phyloP scores from a whole-genome alignment of 2,113 vertebrate genomes.

The Cairina moschata region DNA sequence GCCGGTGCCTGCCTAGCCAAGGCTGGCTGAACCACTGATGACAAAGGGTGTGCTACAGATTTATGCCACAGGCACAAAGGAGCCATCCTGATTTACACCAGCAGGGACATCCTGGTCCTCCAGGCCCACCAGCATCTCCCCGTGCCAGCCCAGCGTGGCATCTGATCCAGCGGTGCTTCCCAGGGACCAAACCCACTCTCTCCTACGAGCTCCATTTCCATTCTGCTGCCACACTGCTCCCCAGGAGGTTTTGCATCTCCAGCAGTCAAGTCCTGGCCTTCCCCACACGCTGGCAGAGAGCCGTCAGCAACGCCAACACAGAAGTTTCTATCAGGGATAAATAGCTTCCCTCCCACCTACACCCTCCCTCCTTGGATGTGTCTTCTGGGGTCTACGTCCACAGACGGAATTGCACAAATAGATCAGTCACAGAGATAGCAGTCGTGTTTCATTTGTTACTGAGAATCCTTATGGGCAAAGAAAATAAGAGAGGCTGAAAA shows the following conservation, averaged over 20 bases:
- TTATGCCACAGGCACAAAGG: neutral
- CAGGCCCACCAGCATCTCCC: slow-evolving; percentile 67
- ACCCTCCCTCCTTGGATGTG: neutral
- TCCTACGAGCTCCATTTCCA: slow-evolving; percentile 68
- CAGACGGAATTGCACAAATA: slow-evolving; percentile 86
- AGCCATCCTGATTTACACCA: neutral
- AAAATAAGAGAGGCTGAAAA: slow-evolving; percentile 81
- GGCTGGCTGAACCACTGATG: neutral
- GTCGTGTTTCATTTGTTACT: slow-evolving; percentile 90
- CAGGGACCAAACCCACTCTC: neutral
- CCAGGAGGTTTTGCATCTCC: slow-evolving; percentile 76
- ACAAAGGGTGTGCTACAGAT: slow-evolving; percentile 68
- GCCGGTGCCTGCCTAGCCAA: neutral
- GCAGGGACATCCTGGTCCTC: neutral
- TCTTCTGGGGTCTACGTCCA: slow-evolving; percentile 79
- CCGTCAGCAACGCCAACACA: slow-evolving; percentile 79
- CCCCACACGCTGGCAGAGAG: slow-evolving; percentile 63
- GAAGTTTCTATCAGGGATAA: slow-evolving; percentile 71
- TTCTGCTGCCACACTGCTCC: slow-evolving; percentile 74
- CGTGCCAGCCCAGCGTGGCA: neutral
- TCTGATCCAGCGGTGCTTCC: neutral
- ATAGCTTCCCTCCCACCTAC: slow-evolving; percentile 74
- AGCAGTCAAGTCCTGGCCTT: neutral
- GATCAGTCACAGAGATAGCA: slow-evolving; percentile 87
- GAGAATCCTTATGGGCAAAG: slow-evolving; percentile 89